Percentiles rank a stretch among this genome's conserved stretches.
phyloP scores from a whole-genome alignment of 2,113 vertebrate species.

The Heterotis niloticus region DNA sequence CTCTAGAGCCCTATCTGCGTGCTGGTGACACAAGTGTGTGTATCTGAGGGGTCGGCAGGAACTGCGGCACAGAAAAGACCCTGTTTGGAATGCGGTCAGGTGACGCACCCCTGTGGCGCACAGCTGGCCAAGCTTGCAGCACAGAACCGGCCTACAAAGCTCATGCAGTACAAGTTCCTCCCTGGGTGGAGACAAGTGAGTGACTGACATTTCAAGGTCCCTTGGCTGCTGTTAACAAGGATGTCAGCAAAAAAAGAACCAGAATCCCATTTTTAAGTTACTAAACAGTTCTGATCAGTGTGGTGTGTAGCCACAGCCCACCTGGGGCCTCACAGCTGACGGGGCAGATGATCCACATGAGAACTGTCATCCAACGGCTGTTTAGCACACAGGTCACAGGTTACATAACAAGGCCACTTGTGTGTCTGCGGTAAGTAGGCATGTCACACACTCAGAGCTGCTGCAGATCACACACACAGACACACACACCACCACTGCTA shows the following conservation, averaged over 20 bases:
- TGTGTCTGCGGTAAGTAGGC: too few relatives aligned
- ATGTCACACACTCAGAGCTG: too few relatives aligned
- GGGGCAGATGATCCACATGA: background rate
- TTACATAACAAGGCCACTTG: background rate
- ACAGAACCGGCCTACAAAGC: background rate
- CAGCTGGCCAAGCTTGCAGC: background rate
- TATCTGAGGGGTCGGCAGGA: background rate
- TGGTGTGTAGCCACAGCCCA: background rate
- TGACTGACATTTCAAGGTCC: background rate
- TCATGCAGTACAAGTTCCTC: background rate
- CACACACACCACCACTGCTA: too few relatives aligned
- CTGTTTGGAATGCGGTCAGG: background rate
- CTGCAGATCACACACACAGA: too few relatives aligned
- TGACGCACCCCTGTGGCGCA: background rate
- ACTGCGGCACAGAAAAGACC: background rate
- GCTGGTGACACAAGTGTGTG: background rate
- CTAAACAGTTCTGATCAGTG: background rate
- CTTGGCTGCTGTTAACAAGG: background rate
- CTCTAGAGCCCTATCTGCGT: background rate
- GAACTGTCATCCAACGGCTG: background rate
- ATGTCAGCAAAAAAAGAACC: background rate
- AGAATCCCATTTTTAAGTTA: background rate
- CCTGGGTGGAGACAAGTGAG: background rate
- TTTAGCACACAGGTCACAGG: background rate
- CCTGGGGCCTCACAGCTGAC: background rate